These are phyloP conservation scores for Drosophila nr. perissopoda DNA, from an alignment of 2,888 invertebrate genomes.

Conservation along the genomic window DNA sequence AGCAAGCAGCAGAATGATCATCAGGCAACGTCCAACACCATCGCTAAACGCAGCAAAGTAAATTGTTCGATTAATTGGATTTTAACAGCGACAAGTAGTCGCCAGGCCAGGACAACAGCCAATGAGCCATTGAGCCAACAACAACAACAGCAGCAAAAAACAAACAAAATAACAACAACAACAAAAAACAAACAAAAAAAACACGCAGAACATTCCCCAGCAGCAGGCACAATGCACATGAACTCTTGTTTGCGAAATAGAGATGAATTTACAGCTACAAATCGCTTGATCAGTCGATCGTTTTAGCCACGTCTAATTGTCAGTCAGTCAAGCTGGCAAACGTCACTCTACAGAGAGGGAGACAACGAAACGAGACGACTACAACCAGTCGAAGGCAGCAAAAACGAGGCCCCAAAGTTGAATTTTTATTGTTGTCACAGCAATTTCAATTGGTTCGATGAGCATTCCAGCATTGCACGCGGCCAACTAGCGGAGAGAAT, in stretches of 20 bases:
- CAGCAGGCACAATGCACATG: conserved; percentile 57
- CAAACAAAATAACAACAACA: conserved; percentile 35
- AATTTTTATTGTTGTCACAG: conserved; percentile 84
- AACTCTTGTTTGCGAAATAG: conserved; percentile 71
- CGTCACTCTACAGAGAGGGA: conserved; percentile 38
- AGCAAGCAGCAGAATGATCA: conserved; percentile 12
- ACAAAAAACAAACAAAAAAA: conserved; percentile 30
- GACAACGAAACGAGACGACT: conserved; percentile 10
- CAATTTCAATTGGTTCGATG: conserved; percentile 84
- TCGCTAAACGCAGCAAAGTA: conserved; percentile 78
- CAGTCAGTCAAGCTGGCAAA: conserved; percentile 69
- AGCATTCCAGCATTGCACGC: conserved; percentile 81
- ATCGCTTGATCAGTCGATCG: conserved; percentile 83
- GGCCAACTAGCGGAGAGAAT: conserved; percentile 69
- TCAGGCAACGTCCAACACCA: conserved; percentile 61
- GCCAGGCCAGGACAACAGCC: conserved; percentile 53
- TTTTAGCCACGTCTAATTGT: conserved; percentile 80
- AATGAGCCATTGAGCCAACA: conserved; percentile 30
- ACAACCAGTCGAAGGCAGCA: conserved; percentile 34
- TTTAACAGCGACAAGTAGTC: conserved; percentile 81
- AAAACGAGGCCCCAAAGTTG: conserved; percentile 76
- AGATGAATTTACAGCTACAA: conserved; percentile 83
- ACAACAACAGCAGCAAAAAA: background rate
- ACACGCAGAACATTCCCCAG: conserved; percentile 65
- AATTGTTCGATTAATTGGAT: conserved; percentile 81